Percentiles rank a stretch among this genome's conserved stretches.
Conservation (phyloP, 2,113 vertebrate species). For the Daubentonia madagascariensis region DNA sequence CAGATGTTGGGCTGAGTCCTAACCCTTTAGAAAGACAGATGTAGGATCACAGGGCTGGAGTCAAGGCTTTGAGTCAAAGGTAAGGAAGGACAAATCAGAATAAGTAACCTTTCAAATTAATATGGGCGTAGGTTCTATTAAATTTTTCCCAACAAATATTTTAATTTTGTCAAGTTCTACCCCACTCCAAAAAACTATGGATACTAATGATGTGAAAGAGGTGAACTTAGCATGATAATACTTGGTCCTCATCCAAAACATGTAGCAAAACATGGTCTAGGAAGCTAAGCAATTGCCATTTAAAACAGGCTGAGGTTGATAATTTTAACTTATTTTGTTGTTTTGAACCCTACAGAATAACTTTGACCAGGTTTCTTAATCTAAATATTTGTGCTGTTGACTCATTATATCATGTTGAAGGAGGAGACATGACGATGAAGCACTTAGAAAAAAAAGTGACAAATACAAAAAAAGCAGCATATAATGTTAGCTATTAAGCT, state of each 20-base stretch:
- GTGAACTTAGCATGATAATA: conserved; percentile 24
- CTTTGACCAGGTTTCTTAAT: background rate
- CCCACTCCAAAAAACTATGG: rapidly evolving
- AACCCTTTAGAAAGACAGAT: background rate
- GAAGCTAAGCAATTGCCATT: background rate
- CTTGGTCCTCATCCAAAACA: conserved; percentile 52
- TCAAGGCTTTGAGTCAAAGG: background rate
- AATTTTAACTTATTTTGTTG: background rate
- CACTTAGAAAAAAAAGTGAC: conserved; percentile 48
- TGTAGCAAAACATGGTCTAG: rapidly evolving
- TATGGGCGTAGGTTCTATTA: background rate
- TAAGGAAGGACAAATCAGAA: background rate
- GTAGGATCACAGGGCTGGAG: rapidly evolving
- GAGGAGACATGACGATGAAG: background rate
- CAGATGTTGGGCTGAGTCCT: background rate
- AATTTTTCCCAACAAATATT: background rate
- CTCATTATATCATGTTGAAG: background rate
- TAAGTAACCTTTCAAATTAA: background rate
- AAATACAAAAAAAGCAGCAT: conserved; percentile 48
- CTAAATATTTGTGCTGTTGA: background rate
- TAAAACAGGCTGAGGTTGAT: background rate
- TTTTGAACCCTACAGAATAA: background rate
- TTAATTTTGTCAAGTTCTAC: background rate
- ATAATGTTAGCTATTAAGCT: conserved; percentile 41
- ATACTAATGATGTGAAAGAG: background rate